Evolutionary conservation across 2,888 invertebrate genomes (phyloP), one percentile per base, ranked within the genome.

Genomic region (Plebejus argus): DNA sequence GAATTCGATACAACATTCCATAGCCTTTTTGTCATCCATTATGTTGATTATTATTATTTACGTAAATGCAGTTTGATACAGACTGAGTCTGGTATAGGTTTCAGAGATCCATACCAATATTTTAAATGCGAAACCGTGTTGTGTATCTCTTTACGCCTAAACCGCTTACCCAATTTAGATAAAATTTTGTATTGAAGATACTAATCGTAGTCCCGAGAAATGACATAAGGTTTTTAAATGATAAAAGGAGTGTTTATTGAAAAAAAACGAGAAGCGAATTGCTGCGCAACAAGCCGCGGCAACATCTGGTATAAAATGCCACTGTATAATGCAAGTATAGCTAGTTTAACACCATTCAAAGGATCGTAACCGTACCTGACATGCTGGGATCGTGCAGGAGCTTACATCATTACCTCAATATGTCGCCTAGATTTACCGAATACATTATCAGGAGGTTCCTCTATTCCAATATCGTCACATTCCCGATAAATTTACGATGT

Each of bases 361-460:
- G 66, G 66, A 10, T 61, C 58, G 20, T 58, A 20, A 18, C 7
- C 10, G 23, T 66, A 66, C 66, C 66, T 66, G 66, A 15, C 66
- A 15, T 5, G 28, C 66, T 61, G 66, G 15, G 66, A 66, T 66
- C 28, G 66, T 4, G 28, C 28, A 4, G 66, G 66, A 66, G 12
- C 66, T 66, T 18, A 66, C 66, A 66, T 66, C 66, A 66, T 66
- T 66, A 66, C 66, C 28, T 28, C 66, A 66, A 66, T 18, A 66
- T 66, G 66, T 66, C 66, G 66, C 66, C 28, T 66, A 28, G 66
- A 66, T 66, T 66, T 66, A 66, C 28, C 15, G 66, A 66, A 66
- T 66, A 66, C 33, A 66, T 66, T 66, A 66, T 66, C 66, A 66
- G 66, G 66, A 15, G 66, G 28, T 33, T 28, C 66, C 66, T 33